Percentiles rank a stretch among this genome's conserved stretches.
These are phyloP conservation scores for Gerris buenoi DNA, from an alignment of 1,140 invertebrate genomes.

Conservation along the genomic window DNA sequence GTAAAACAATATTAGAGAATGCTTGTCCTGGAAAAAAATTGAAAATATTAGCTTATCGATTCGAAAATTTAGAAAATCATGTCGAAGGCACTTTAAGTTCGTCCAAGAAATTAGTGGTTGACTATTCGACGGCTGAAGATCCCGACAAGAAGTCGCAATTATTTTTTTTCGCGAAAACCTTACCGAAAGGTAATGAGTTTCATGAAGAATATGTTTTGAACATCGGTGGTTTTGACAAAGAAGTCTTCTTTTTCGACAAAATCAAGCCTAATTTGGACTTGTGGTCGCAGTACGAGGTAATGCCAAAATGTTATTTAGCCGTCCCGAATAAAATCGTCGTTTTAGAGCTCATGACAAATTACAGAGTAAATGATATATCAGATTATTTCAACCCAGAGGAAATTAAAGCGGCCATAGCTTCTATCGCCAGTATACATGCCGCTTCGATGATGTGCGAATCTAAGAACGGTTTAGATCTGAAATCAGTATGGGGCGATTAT, in stretches of 20 bases:
- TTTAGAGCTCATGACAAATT: not conserved
- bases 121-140: not conserved
- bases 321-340: not conserved
- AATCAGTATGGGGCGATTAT: not conserved
- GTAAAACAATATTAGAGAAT: not conserved
- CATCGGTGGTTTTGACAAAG: not conserved
- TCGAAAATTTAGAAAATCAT: not conserved
- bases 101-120: not conserved
- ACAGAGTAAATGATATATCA: not conserved
- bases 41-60: not conserved
- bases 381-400: not conserved
- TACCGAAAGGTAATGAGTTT: not conserved
- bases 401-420: not conserved
- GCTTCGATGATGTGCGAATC: not conserved
- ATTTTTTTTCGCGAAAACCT: not conserved
- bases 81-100: not conserved
- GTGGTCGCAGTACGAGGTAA: not conserved
- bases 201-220: not conserved
- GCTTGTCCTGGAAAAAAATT: not conserved
- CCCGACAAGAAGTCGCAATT: not conserved
- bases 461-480: not conserved
- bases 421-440: not conserved
- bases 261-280: not conserved
- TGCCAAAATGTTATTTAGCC: not conserved
- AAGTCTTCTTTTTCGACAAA: not conserved